These are phyloP conservation scores for Himalopsyche japonica DNA, from an alignment of 2,888 invertebrate genomes.

Conservation along the genomic window DNA sequence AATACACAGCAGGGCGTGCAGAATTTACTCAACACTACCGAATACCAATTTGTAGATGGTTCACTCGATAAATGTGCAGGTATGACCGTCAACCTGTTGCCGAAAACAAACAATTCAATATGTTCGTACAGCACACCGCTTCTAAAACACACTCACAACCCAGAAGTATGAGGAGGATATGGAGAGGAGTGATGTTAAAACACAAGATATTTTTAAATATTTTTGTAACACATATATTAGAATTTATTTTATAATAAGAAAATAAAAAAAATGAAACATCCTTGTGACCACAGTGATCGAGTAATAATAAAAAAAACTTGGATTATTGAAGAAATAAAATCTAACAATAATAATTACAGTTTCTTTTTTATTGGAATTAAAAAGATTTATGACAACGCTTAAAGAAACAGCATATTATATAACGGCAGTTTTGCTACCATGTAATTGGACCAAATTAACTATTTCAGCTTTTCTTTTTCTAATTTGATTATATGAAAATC, in stretches of 20 bases:
- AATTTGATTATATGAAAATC: background rate
- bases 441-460: background rate
- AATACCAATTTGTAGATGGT: background rate
- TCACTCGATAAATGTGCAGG: background rate
- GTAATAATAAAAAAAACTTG: background rate
- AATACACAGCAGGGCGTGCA: background rate
- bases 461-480: background rate
- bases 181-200: slow-evolving; percentile 26
- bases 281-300: background rate
- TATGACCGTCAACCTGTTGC: background rate
- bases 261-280: slow-evolving; percentile 11
- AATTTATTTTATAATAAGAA: slow-evolving; percentile 26
- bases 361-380: background rate
- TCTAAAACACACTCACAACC: background rate
- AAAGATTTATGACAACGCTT: background rate
- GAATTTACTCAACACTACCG: background rate
- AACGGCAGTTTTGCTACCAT: background rate
- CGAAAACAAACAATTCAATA: background rate
- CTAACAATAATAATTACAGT: background rate
- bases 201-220: slow-evolving; percentile 35
- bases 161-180: background rate
- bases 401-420: too few relatives aligned
- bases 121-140: background rate
- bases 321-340: background rate
- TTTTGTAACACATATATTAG: slow-evolving; percentile 38